Evolutionary conservation across 2,113 vertebrate species (phyloP).

Genomic region (Nothobranchius furzeri): DNA sequence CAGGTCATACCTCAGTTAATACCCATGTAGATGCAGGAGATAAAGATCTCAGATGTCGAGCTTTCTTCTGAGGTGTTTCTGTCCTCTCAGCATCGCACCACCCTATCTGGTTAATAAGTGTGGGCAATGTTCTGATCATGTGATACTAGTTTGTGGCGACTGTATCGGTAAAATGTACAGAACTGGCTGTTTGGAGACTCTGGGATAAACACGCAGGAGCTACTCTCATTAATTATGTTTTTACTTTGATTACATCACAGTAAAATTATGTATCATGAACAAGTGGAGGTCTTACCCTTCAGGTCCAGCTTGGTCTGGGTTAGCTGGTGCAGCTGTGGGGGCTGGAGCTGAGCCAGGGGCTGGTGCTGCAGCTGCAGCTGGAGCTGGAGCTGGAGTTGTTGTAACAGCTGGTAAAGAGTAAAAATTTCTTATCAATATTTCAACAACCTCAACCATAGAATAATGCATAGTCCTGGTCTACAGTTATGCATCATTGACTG

Average conservation of each 20-base stretch:
- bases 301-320: conserved; percentile 34
- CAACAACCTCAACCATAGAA: too few species aligned
- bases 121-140: conserved; percentile 49
- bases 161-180: conserved; percentile 2
- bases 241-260: neutral
- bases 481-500: too few species aligned
- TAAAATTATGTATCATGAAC: too few species aligned
- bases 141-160: conserved; percentile 36
- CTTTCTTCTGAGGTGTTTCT: conserved; percentile 36
- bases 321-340: conserved; percentile 26
- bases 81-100: conserved; percentile 10
- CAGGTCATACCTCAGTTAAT: conserved; percentile 54
- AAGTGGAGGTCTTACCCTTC: conserved; percentile 47
- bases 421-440: too few species aligned
- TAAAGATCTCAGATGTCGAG: conserved; percentile 45
- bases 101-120: conserved; percentile 57
- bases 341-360: neutral
- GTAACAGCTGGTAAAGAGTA: neutral
- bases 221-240: conserved; percentile 14
- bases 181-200: neutral
- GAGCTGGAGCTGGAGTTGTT: accelerated
- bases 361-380: neutral
- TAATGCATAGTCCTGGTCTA: too few species aligned
- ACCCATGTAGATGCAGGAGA: conserved; percentile 45
- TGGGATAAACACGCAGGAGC: conserved; percentile 11